phyloP scores from a whole-genome alignment of 2,113 vertebrate genomes.

The Anarrhichthys ocellatus region DNA sequence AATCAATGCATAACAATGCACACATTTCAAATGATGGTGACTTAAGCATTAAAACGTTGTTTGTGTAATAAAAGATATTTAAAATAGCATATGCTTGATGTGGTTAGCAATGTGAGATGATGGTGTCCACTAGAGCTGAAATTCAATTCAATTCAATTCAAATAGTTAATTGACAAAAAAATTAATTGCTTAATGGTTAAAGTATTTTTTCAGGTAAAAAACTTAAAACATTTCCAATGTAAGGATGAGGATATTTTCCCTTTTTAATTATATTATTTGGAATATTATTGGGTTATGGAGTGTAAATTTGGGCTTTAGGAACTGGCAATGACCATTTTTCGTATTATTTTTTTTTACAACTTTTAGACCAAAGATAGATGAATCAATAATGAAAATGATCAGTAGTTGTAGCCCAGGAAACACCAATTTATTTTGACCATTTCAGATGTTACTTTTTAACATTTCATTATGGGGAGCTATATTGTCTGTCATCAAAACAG shows the following conservation, averaged over 20 bases:
- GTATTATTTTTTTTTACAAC: not conserved
- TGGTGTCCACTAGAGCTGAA: not conserved
- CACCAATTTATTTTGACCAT: not conserved
- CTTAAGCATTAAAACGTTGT: not conserved
- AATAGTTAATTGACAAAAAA: not conserved
- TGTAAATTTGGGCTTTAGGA: not conserved
- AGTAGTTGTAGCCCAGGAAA: not conserved
- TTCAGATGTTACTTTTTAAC: not conserved
- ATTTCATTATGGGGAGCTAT: not conserved
- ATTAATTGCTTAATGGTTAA: not conserved
- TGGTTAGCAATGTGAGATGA: not conserved
- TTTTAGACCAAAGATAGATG: not conserved
- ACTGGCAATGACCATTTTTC: not conserved
- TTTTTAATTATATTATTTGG: not conserved
- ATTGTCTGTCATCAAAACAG: constrained; percentile 34
- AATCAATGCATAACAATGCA: not conserved
- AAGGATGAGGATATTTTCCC: not conserved
- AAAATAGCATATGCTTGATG: not conserved
- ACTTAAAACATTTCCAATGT: not conserved
- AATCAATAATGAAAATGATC: not conserved
- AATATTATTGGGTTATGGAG: not conserved
- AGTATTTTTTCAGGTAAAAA: not conserved
- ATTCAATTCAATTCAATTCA: not conserved
- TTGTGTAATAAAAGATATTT: not conserved
- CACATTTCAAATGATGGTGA: not conserved